Evolutionary conservation across 1,140 invertebrate species (phyloP).

Genomic region (Apolygus lucorum): DNA sequence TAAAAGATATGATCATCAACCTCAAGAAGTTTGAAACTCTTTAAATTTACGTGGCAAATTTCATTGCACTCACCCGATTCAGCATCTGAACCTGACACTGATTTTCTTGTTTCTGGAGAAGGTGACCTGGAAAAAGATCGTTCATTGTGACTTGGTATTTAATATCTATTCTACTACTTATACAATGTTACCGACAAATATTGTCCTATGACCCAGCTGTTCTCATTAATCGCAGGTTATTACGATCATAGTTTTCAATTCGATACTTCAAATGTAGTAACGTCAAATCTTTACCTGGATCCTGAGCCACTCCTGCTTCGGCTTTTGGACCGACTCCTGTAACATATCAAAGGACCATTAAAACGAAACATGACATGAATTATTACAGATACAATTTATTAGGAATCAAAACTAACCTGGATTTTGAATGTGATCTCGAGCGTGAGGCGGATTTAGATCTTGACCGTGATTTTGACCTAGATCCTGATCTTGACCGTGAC

Average conservation of each 20-base stretch:
- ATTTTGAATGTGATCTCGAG: constrained; percentile 30
- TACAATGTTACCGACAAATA: too few relatives aligned
- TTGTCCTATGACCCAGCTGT: too few relatives aligned
- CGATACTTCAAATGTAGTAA: too few relatives aligned
- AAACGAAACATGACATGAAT: too few relatives aligned
- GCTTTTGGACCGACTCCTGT: neutral
- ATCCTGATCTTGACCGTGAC: constrained; percentile 37
- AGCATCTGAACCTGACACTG: constrained; percentile 28
- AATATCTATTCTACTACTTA: too few relatives aligned
- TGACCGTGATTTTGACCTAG: constrained; percentile 30
- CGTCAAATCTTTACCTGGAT: constrained; percentile 31
- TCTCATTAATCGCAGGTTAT: too few relatives aligned
- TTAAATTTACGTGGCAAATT: neutral
- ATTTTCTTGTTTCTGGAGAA: constrained; percentile 28
- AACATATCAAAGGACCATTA: too few relatives aligned
- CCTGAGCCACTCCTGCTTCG: constrained; percentile 24
- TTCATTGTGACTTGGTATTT: too few relatives aligned
- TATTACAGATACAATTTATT: too few relatives aligned
- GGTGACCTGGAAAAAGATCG: constrained; percentile 27
- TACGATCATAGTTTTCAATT: too few relatives aligned
- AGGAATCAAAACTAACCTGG: constrained; percentile 37
- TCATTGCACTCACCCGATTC: constrained; percentile 22
- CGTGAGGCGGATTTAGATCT: constrained; percentile 30
- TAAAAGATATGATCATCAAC: constrained; percentile 32
- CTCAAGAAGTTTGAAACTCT: neutral